Conservation (phyloP, 2,113 vertebrate species). For the Eudyptes chrysolophus region DNA sequence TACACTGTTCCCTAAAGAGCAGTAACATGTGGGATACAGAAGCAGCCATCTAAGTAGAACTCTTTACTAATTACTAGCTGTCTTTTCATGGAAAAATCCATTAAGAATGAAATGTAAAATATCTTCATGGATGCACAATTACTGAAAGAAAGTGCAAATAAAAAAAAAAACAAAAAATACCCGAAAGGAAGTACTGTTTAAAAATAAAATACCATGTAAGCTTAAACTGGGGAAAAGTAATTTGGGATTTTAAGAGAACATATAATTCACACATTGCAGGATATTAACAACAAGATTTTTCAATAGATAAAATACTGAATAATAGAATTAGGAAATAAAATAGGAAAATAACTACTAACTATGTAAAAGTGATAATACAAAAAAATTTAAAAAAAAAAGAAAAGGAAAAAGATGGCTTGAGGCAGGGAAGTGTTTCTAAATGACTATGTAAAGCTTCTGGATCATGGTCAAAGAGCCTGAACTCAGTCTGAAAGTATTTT, state of each 20-base stretch:
- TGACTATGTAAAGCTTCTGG: background rate
- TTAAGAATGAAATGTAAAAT: background rate
- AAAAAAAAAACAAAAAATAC: background rate
- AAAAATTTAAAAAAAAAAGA: background rate
- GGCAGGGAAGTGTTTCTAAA: background rate
- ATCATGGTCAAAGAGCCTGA: background rate
- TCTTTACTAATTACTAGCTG: constrained; percentile 15
- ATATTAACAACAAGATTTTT: background rate
- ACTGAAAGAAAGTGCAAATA: background rate
- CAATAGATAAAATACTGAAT: background rate
- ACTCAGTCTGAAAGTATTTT: background rate
- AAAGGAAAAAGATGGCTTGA: background rate
- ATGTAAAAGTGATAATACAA: background rate
- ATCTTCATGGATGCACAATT: background rate
- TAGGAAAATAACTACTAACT: background rate
- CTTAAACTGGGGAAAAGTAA: background rate
- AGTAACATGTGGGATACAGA: background rate
- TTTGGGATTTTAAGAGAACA: background rate
- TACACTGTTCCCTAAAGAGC: background rate
- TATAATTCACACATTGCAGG: background rate
- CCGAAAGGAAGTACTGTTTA: background rate
- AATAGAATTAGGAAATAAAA: background rate
- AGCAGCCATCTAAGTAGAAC: background rate
- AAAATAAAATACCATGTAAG: background rate
- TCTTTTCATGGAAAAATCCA: background rate